Conservation (phyloP, 2,888 invertebrate species). For the Euspilapteryx auroguttella region DNA sequence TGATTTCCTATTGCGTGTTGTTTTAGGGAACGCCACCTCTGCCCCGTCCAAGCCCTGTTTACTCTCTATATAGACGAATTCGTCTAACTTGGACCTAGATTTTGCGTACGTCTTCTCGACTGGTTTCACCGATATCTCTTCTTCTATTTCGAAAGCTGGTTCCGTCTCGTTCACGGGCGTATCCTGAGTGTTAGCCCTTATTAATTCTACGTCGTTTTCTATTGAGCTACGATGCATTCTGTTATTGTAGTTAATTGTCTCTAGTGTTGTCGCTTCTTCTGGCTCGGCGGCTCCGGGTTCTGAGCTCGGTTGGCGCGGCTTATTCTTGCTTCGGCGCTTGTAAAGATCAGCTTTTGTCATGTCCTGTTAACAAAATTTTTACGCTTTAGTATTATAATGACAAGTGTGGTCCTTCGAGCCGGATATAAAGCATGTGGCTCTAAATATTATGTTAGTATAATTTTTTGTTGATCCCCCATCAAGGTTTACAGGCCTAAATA, state of each 20-base stretch:
- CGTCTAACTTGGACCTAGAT: conserved; percentile 38
- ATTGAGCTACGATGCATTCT: conserved; percentile 38
- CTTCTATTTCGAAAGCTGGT: conserved; percentile 23
- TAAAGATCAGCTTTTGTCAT: conserved; percentile 53
- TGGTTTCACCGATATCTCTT: conserved; percentile 34
- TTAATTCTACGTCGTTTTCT: conserved; percentile 41
- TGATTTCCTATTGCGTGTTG: conserved; percentile 21
- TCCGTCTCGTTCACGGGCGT: conserved; percentile 27
- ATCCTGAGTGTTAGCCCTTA: conserved; percentile 34
- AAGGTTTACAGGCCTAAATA: too few species aligned
- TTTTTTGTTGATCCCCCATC: too few species aligned
- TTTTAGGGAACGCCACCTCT: conserved; percentile 33
- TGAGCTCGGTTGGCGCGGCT: conserved; percentile 26
- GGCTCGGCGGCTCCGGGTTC: conserved; percentile 20
- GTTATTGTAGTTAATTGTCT: conserved; percentile 31
- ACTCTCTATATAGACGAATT: conserved; percentile 44
- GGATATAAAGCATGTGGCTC: too few species aligned
- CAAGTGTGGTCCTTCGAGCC: too few species aligned
- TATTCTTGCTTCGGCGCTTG: conserved; percentile 45
- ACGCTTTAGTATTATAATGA: too few species aligned
- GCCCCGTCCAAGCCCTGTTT: conserved; percentile 35
- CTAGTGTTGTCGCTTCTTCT: conserved; percentile 16
- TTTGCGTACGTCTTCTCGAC: conserved; percentile 46
- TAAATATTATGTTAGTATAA: too few species aligned
- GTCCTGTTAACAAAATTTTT: conserved; percentile 21